Evolutionary conservation across 2,888 invertebrate genomes (phyloP), one percentile per base, ranked within the genome.

Genomic region (Metalampra italica): DNA sequence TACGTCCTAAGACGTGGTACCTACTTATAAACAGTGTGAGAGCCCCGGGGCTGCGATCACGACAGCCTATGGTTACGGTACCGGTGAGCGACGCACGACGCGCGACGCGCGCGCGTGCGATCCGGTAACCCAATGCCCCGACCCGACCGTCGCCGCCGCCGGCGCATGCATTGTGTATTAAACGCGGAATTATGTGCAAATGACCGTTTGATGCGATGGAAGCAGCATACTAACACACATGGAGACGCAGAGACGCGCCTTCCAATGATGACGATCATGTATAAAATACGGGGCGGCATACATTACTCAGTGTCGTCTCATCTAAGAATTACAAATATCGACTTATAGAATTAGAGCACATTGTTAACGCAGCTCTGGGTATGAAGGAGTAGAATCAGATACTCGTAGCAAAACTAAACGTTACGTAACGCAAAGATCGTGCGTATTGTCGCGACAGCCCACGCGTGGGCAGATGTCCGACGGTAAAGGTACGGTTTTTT

Each of bases 81-180:
- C 51, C 52, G 50, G 45, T 50, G n/a, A n/a, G n/a, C n/a, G n/a
- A n/a, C n/a, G n/a, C n/a, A n/a, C n/a, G n/a, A n/a, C n/a, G n/a
- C n/a, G n/a, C n/a, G n/a, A n/a, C n/a, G n/a, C n/a, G n/a, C n/a
- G 57, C 46, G 51, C 46, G 29, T 49, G 41, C 49, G 51, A 49
- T 45, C 51, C 41, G 46, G 59, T 68, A 64, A 69, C 73, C 71
- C 66, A 68, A 62, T 74, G 68, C 60, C 70, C 64, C 62, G 64
- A n/a, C 60, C 53, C 47, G 56, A 41, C 41, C 22, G 22, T 22
- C 32, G 11, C n/a, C 32, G 32, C 29, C 37, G 22, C 12, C 12
- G 9, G 43, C 38, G 14, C 43, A 43, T 11, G 37, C 38, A 30
- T 47, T 43, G 49, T 44, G 40, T 29, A 29, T 38, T 14, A 14